phyloP scores from a whole-genome alignment of 2,888 invertebrate genomes.

The Epinotia nisella region DNA sequence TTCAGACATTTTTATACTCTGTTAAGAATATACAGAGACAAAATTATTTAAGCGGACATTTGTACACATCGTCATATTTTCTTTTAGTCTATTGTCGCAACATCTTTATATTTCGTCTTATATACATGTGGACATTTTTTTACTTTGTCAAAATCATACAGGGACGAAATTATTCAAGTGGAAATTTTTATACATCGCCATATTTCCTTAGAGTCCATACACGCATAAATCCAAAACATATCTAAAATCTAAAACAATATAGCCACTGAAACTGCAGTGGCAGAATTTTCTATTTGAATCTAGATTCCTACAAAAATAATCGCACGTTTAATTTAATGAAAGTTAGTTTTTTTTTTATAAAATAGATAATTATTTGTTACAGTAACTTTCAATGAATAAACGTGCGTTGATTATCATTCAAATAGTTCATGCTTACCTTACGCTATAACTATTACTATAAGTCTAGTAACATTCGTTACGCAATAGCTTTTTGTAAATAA shows the following conservation, averaged over 20 bases:
- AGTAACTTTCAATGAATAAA: conserved; percentile 4
- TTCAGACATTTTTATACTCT: too few species aligned
- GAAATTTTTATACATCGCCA: too few species aligned
- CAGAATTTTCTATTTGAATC: conserved; percentile 2
- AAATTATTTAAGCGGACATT: too few species aligned
- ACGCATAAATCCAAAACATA: conserved; percentile 12
- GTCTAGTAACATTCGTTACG: conserved; percentile 5
- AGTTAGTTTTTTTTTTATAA: neutral
- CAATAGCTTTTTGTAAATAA: neutral
- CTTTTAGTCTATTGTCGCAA: too few species aligned
- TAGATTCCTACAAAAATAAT: conserved; percentile 17
- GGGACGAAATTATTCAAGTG: too few species aligned
- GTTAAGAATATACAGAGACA: too few species aligned
- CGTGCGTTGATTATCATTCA: neutral
- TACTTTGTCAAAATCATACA: too few species aligned
- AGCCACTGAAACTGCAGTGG: neutral
- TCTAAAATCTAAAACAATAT: neutral
- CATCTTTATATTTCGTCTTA: too few species aligned
- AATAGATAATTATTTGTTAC: neutral
- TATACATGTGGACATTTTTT: too few species aligned
- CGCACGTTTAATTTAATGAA: neutral
- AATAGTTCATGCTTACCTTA: conserved; percentile 6
- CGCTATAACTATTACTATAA: conserved; percentile 3
- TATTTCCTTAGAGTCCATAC: too few species aligned
- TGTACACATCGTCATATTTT: too few species aligned